phyloP scores from a whole-genome alignment of 2,888 invertebrate genomes.

The Bruchidius siliquastri region DNA sequence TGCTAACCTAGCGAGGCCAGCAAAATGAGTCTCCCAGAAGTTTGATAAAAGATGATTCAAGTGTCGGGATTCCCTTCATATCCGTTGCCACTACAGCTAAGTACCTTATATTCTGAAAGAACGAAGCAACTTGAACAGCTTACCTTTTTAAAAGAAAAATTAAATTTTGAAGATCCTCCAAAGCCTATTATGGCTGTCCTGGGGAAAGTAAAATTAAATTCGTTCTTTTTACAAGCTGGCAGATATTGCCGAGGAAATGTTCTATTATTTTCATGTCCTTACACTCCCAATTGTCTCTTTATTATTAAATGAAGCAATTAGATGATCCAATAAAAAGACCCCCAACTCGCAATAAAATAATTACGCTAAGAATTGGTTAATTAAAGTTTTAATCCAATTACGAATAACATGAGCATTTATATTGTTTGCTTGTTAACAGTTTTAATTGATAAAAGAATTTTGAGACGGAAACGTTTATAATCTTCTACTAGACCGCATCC shows the following conservation, averaged over 20 bases:
- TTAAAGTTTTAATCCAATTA: constrained; percentile 41
- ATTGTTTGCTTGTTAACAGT: constrained; percentile 2
- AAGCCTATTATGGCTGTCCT: neutral
- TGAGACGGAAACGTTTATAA: constrained; percentile 1
- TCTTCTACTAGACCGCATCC: too few species aligned
- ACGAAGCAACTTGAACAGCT: neutral
- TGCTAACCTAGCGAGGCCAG: too few species aligned
- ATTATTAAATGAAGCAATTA: constrained; percentile 32
- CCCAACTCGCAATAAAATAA: constrained; percentile 35
- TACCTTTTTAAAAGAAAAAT: neutral
- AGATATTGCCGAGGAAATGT: neutral
- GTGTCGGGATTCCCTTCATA: too few species aligned
- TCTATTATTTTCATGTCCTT: neutral
- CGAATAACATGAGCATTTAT: constrained; percentile 10
- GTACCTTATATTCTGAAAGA: neutral
- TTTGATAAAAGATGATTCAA: too few species aligned
- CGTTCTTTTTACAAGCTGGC: neutral
- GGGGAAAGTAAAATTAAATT: neutral
- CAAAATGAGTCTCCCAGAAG: too few species aligned
- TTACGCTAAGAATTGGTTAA: constrained; percentile 44
- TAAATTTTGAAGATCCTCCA: neutral
- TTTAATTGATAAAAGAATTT: neutral
- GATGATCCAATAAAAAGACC: constrained; percentile 19
- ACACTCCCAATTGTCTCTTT: constrained; percentile 19
- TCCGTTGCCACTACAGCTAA: too few species aligned